Percentiles rank a stretch among this genome's conserved stretches.
Conservation (phyloP, 1,140 invertebrate species). For the Diuraphis noxia region DNA sequence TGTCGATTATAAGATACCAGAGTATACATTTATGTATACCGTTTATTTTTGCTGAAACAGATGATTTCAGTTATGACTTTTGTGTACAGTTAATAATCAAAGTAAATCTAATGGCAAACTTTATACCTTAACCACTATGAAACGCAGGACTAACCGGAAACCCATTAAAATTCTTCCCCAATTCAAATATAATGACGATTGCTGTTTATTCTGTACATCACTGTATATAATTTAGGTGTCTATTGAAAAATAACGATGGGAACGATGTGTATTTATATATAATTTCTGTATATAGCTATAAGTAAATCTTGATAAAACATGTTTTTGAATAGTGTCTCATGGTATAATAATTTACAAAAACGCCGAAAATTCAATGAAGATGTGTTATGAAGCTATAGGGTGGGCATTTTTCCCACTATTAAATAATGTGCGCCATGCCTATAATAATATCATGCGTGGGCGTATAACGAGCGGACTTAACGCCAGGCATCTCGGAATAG, state of each 20-base stretch:
- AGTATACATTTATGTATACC: neutral
- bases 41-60: neutral
- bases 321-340: neutral
- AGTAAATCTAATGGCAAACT: neutral
- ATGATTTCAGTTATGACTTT: neutral
- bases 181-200: neutral
- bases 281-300: neutral
- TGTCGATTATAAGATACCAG: neutral
- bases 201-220: neutral
- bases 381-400: neutral
- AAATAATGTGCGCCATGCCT: neutral
- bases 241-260: neutral
- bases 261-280: neutral
- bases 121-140: neutral
- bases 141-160: neutral
- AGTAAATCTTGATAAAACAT: neutral
- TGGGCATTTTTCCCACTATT: neutral
- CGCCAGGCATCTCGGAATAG: neutral
- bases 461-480: constrained; percentile 18
- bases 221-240: neutral
- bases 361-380: neutral
- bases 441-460: too few relatives aligned
- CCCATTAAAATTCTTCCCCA: neutral
- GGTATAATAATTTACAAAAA: neutral
- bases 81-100: neutral